Percentiles rank a stretch among this genome's conserved stretches.
These are phyloP conservation scores for Sprattus sprattus DNA, from an alignment of 2,113 vertebrate species.

Conservation along the genomic window DNA sequence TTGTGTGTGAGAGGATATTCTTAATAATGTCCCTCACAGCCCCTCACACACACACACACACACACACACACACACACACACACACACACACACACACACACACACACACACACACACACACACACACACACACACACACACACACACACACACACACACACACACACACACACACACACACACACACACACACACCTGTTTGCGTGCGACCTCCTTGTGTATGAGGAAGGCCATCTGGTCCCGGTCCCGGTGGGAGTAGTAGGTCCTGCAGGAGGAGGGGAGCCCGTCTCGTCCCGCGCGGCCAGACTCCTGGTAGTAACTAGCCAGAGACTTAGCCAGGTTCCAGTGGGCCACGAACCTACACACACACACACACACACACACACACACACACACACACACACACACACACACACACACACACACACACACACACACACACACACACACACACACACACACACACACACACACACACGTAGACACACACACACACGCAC, in stretches of 20 bases:
- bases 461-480: too few relatives aligned
- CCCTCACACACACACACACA: neutral
- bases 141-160: neutral
- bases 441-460: too few relatives aligned
- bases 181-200: slow-evolving; percentile 70
- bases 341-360: slow-evolving; percentile 99
- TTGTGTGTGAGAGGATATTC: too few relatives aligned
- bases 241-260: slow-evolving; percentile 86
- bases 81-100: too few relatives aligned
- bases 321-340: slow-evolving; percentile 93
- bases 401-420: too few relatives aligned
- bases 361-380: slow-evolving; percentile 12
- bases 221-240: slow-evolving; percentile 90
- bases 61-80: neutral
- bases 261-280: slow-evolving; percentile 86
- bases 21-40: too few relatives aligned
- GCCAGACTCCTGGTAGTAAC: slow-evolving; percentile 97
- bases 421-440: too few relatives aligned
- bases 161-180: neutral
- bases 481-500: neutral
- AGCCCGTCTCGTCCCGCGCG: slow-evolving; percentile 92
- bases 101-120: neutral
- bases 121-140: neutral
- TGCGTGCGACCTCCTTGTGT: slow-evolving; percentile 79
- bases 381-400: neutral